These are phyloP conservation scores for Enteromius viviparus DNA, from an alignment of 2,797 vertebrate genomes.

Conservation along the genomic window DNA sequence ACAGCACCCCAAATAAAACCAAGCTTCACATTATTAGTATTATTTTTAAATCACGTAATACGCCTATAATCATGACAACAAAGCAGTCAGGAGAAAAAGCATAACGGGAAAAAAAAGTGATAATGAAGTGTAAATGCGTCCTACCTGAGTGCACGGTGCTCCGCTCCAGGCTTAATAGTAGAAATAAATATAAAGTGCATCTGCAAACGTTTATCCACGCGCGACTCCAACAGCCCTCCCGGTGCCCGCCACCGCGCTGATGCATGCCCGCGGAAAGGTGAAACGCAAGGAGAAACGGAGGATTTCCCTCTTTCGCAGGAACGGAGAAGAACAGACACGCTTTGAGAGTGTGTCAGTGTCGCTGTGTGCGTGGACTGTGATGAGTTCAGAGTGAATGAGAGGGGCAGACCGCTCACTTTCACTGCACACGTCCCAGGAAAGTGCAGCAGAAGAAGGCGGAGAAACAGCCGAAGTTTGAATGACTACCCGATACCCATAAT, in stretches of 20 bases:
- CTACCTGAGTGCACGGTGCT: constrained; percentile 74
- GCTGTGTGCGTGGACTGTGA: constrained; percentile 48
- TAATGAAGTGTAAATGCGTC: constrained; percentile 39
- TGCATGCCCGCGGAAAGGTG: constrained; percentile 72
- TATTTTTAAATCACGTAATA: constrained; percentile 30
- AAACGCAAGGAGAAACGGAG: constrained; percentile 10
- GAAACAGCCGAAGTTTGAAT: constrained; percentile 34
- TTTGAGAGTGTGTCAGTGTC: constrained; percentile 22
- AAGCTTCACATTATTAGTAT: constrained; percentile 1
- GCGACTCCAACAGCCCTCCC: constrained; percentile 59
- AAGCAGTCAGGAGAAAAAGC: background rate
- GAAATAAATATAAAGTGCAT: constrained; percentile 85
- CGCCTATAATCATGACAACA: background rate
- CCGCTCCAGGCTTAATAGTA: constrained; percentile 74
- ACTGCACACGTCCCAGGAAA: constrained; percentile 36
- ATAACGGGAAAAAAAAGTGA: background rate
- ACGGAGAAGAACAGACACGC: constrained; percentile 15
- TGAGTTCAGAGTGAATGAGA: constrained; percentile 46
- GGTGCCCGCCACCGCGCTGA: constrained; percentile 65
- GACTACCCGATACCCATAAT: constrained; percentile 32
- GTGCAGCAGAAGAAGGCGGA: constrained; percentile 41
- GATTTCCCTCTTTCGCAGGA: constrained; percentile 27
- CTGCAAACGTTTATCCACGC: constrained; percentile 71
- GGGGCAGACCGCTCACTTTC: constrained; percentile 31
- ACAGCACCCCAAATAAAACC: constrained; percentile 49